phyloP scores from a whole-genome alignment of 1,140 invertebrate species.

The Zelostemma sp. region DNA sequence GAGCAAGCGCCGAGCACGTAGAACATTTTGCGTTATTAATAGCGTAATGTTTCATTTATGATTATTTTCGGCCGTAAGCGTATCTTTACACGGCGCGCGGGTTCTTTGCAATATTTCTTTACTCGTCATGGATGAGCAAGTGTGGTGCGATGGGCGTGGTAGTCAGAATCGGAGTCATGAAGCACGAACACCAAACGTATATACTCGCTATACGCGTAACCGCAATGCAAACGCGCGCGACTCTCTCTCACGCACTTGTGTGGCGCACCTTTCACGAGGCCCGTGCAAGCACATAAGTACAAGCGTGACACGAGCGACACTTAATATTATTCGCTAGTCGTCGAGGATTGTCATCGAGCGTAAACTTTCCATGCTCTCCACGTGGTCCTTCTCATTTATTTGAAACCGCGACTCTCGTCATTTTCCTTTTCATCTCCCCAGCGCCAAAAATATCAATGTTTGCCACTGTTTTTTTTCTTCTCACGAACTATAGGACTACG shows the following conservation, averaged over 20 bases:
- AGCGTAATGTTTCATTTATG: conserved; percentile 13
- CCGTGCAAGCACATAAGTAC: conserved; percentile 19
- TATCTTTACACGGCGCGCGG: conserved; percentile 45
- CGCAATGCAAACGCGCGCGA: conserved; percentile 40
- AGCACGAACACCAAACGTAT: conserved; percentile 55
- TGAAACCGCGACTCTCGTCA: no score
- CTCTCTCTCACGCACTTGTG: conserved; percentile 42
- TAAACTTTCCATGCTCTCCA: not conserved
- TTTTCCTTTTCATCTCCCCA: no score
- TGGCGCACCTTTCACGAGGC: conserved; percentile 42
- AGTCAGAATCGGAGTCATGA: conserved; percentile 56
- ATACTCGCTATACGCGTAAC: conserved; percentile 55
- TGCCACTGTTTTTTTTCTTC: no score
- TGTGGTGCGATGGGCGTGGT: conserved; percentile 65
- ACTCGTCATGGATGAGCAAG: conserved; percentile 62
- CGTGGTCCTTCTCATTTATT: no score
- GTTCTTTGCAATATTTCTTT: conserved; percentile 53
- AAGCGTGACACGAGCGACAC: conserved; percentile 47
- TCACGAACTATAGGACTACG: no score
- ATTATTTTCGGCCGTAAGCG: conserved; percentile 24
- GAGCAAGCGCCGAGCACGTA: no score
- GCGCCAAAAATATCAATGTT: no score
- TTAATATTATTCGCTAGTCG: conserved; percentile 41
- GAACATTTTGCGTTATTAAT: not conserved
- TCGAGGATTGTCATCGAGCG: not conserved